Conservation (phyloP, 1,140 invertebrate species). For the Zaprionus tsacasi region DNA sequence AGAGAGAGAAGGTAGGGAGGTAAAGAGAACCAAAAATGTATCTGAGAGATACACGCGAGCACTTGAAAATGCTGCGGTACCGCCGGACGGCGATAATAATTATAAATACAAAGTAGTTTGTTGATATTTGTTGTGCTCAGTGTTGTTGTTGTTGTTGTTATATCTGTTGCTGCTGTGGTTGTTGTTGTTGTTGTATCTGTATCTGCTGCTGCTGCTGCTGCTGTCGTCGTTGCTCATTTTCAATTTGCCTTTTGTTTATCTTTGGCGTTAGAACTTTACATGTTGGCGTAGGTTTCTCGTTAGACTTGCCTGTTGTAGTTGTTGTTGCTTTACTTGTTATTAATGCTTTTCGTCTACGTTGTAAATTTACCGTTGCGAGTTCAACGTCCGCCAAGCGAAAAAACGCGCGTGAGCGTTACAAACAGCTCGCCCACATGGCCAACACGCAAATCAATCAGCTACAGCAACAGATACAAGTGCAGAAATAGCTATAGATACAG, state of each 20-base stretch:
- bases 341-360: conserved; percentile 46
- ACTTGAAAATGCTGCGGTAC: conserved; percentile 36
- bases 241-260: conserved; percentile 75
- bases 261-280: conserved; percentile 81
- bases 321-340: conserved; percentile 41
- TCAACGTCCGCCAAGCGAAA: conserved; percentile 52
- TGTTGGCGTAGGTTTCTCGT: conserved; percentile 74
- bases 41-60: conserved; percentile 65
- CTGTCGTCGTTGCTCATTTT: conserved; percentile 52
- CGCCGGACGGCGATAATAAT: conserved; percentile 68
- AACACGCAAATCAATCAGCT: conserved; percentile 50
- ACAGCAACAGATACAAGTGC: not conserved
- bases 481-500: not conserved
- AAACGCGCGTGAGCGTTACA: conserved; percentile 59
- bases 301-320: conserved; percentile 24
- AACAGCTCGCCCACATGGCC: conserved; percentile 68
- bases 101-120: conserved; percentile 82
- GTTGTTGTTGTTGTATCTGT: conserved; percentile 50
- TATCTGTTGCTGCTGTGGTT: conserved; percentile 42
- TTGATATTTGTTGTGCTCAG: conserved; percentile 69
- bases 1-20: not conserved
- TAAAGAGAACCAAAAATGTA: conserved; percentile 28
- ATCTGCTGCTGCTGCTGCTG: conserved; percentile 28
- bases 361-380: conserved; percentile 80
- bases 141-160: conserved; percentile 48